phyloP scores from a whole-genome alignment of 2,888 invertebrate species.

The Cephus nigrinus region DNA sequence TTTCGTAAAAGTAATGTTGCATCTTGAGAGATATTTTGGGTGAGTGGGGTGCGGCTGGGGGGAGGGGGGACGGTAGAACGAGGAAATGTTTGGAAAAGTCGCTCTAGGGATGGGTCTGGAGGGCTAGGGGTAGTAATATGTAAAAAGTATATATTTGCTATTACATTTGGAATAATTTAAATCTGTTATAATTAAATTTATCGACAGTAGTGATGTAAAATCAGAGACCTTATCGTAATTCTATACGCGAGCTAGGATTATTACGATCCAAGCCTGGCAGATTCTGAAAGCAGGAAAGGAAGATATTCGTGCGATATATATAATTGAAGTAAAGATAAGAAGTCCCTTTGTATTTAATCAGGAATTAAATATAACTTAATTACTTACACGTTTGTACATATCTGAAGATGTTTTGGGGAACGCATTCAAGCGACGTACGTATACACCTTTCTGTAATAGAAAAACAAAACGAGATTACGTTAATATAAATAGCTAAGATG shows the following conservation, averaged over 20 bases:
- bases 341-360: background rate
- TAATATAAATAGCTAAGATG: background rate
- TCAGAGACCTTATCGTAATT: constrained; percentile 46
- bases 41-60: constrained; percentile 9
- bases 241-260: constrained; percentile 48
- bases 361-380: background rate
- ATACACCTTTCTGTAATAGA: constrained; percentile 82
- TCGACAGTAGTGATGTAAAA: constrained; percentile 31
- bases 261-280: constrained; percentile 47
- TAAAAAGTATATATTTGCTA: constrained; percentile 45
- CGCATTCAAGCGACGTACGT: constrained; percentile 88
- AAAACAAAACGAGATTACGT: background rate
- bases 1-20: constrained; percentile 11
- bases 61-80: background rate
- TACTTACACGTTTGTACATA: constrained; percentile 61
- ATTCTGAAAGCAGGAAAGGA: constrained; percentile 40
- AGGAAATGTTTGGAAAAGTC: background rate
- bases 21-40: constrained; percentile 5
- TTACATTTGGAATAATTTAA: constrained; percentile 45
- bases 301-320: background rate
- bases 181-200: constrained; percentile 48
- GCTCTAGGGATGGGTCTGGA: constrained; percentile 7
- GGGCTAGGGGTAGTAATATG: constrained; percentile 30
- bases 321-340: background rate
- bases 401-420: constrained; percentile 47